phyloP scores from a whole-genome alignment of 1,140 invertebrate genomes.

The Temnothorax nylanderi region DNA sequence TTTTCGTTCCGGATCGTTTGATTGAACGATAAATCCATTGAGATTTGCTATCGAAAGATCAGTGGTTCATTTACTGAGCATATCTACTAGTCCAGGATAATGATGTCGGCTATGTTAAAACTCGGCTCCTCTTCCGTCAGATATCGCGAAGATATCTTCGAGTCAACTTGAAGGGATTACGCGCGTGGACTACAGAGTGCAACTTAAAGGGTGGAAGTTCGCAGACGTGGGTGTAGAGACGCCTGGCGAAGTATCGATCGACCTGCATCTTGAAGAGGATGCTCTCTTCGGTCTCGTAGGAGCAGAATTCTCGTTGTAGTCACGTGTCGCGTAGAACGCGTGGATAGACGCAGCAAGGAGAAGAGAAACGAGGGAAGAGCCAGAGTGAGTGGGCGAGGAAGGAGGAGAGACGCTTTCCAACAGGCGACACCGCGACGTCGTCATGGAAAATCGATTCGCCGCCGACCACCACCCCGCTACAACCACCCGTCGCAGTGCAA shows the following conservation, averaged over 20 bases:
- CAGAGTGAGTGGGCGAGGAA: background rate
- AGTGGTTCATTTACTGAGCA: background rate
- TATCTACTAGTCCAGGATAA: background rate
- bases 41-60: background rate
- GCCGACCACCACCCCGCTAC: slow-evolving; percentile 71
- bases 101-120: background rate
- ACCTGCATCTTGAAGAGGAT: slow-evolving; percentile 64
- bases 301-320: slow-evolving; percentile 49
- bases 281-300: slow-evolving; percentile 40
- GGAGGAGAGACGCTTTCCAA: slow-evolving; percentile 42
- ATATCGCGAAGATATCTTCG: background rate
- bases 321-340: slow-evolving; percentile 58
- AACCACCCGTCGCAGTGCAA: slow-evolving; percentile 79
- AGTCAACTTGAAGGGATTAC: background rate
- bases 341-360: slow-evolving; percentile 28
- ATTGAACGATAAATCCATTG: background rate
- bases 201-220: background rate
- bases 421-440: slow-evolving; percentile 52
- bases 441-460: slow-evolving; percentile 79
- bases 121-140: background rate
- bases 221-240: slow-evolving; percentile 10
- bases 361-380: background rate
- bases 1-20: background rate
- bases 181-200: background rate
- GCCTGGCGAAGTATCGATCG: slow-evolving; percentile 54